These are phyloP conservation scores for Tragelaphus buxtoni DNA, from an alignment of 2,113 vertebrate species.

Conservation along the genomic window DNA sequence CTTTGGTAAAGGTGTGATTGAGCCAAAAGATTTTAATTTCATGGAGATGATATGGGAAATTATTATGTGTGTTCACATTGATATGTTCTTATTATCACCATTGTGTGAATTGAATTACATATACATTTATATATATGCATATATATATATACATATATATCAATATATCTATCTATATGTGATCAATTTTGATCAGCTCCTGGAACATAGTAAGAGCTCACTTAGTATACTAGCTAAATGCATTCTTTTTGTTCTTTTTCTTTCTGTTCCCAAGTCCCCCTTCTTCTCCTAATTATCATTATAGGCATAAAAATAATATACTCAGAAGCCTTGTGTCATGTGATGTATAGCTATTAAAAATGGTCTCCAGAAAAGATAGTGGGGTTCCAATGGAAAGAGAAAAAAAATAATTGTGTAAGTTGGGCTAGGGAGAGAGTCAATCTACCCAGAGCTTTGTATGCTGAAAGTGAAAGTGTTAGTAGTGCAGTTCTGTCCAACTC, in stretches of 20 bases:
- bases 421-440: background rate
- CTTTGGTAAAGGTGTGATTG: background rate
- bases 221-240: background rate
- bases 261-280: background rate
- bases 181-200: background rate
- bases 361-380: background rate
- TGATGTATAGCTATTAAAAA: background rate
- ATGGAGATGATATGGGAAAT: background rate
- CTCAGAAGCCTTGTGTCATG: background rate
- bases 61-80: background rate
- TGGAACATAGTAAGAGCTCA: background rate
- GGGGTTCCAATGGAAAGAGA: background rate
- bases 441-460: background rate
- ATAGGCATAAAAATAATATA: background rate
- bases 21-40: background rate
- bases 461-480: background rate
- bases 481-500: accelerated
- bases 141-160: background rate
- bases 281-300: background rate
- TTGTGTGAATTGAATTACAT: background rate
- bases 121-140: background rate
- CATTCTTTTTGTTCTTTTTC: background rate
- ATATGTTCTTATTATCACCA: background rate
- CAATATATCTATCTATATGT: background rate
- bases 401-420: background rate